Evolutionary conservation across 2,113 vertebrate species (phyloP).

Genomic region (Centropus unirufus): DNA sequence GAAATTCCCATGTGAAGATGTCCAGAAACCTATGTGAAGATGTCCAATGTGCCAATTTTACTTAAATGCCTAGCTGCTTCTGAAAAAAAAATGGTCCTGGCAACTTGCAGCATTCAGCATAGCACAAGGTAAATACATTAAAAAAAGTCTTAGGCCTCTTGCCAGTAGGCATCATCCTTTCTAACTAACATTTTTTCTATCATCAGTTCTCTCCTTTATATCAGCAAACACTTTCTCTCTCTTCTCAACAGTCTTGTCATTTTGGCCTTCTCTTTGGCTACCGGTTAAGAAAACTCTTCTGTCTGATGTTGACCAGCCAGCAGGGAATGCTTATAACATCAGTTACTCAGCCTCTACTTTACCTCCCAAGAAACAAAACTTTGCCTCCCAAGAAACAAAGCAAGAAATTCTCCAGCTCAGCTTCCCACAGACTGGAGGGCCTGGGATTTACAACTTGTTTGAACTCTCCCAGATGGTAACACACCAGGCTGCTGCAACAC

Average conservation of each 20-base stretch:
- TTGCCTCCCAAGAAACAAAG: no score
- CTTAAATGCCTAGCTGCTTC: background rate
- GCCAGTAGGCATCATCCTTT: background rate
- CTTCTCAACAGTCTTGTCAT: background rate
- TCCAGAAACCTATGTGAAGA: background rate
- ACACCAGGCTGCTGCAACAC: conserved; percentile 25
- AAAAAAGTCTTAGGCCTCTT: background rate
- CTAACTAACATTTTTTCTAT: background rate
- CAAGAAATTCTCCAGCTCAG: conserved; percentile 63
- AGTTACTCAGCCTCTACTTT: conserved; percentile 21
- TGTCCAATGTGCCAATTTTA: background rate
- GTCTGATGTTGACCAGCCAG: conserved; percentile 56
- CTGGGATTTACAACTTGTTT: conserved; percentile 52
- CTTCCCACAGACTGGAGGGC: no score
- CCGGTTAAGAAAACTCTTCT: conserved; percentile 61
- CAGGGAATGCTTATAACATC: conserved; percentile 66
- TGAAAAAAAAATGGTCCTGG: background rate
- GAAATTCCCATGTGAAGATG: background rate
- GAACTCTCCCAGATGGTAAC: conserved; percentile 68
- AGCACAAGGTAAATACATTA: background rate
- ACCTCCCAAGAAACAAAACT: conserved; percentile 73
- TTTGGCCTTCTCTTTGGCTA: conserved; percentile 53
- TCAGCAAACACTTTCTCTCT: background rate
- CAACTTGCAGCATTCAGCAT: background rate
- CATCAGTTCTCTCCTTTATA: background rate